Percentiles rank a stretch among this genome's conserved stretches.
Evolutionary conservation across 2,113 vertebrate genomes (phyloP).

Genomic region (Seriola rivoliana): DNA sequence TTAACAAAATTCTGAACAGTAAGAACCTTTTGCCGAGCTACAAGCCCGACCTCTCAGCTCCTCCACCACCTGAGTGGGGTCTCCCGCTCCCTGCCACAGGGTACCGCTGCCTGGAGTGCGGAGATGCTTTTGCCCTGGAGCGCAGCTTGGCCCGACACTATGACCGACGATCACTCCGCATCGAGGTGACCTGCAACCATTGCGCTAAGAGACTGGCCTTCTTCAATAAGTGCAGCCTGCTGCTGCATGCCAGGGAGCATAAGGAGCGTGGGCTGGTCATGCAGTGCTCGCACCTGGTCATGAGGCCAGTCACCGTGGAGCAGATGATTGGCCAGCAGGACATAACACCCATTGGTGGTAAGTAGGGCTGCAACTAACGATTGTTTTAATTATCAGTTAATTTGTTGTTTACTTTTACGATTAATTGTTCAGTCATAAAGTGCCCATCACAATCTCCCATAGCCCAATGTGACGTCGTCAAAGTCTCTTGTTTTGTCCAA

Average conservation of each 20-base stretch:
- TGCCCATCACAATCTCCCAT: background rate
- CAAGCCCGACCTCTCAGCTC: constrained; percentile 91
- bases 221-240: constrained; percentile 98
- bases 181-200: constrained; percentile 98
- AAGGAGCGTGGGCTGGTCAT: constrained; percentile 98
- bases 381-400: background rate
- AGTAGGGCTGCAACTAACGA: constrained; percentile 5
- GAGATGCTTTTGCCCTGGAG: constrained; percentile 95
- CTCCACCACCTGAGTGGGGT: constrained; percentile 87
- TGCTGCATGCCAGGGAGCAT: constrained; percentile 95
- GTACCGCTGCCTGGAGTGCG: constrained; percentile 96
- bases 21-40: constrained; percentile 96
- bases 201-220: constrained; percentile 95
- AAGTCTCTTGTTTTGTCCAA: background rate
- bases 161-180: constrained; percentile 94
- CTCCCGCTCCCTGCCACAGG: constrained; percentile 88
- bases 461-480: background rate
- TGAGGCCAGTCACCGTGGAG: constrained; percentile 94
- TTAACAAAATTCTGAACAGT: constrained; percentile 97
- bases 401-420: background rate
- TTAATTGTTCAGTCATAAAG: background rate
- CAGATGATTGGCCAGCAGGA: constrained; percentile 99
- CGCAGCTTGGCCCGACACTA: constrained; percentile 95
- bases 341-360: constrained; percentile 86
- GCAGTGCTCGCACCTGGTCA: constrained; percentile 98